Evolutionary conservation across 2,888 invertebrate species (phyloP).

Genomic region (Acrocyrtus sp.): DNA sequence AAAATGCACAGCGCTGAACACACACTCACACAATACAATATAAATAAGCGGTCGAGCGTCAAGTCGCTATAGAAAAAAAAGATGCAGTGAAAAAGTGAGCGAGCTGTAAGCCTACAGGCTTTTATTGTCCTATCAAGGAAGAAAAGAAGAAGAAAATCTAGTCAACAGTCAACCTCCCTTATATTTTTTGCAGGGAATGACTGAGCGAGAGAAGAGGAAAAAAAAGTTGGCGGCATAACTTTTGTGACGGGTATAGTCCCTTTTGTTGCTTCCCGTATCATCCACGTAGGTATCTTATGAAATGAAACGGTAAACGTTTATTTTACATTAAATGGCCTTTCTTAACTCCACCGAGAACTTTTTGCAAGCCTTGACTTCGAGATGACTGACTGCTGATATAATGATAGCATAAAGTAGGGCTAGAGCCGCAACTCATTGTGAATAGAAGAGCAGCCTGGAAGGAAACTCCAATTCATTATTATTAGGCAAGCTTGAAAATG

Average conservation of each 20-base stretch:
- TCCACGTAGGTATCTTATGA: too few relatives aligned
- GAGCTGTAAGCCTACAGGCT: not conserved
- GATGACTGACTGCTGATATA: not conserved
- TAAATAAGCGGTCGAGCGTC: not conserved
- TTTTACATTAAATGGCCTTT: slow-evolving; percentile 14
- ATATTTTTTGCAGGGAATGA: not conserved
- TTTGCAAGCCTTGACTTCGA: not conserved
- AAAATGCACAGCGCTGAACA: slow-evolving; percentile 6
- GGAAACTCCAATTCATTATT: too few relatives aligned
- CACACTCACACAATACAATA: not conserved
- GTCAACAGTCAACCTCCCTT: not conserved
- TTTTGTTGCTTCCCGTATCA: not conserved
- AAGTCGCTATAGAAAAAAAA: not conserved
- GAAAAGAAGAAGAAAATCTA: not conserved
- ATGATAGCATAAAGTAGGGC: not conserved
- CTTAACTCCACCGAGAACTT: not conserved
- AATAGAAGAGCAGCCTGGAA: too few relatives aligned
- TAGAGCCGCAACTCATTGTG: too few relatives aligned
- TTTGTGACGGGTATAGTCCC: too few relatives aligned
- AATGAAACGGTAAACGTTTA: not conserved
- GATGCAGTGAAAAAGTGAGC: not conserved
- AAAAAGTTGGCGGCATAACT: not conserved
- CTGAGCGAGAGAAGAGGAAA: too few relatives aligned
- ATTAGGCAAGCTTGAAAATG: too few relatives aligned
- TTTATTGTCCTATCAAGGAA: not conserved